Conservation (phyloP, 2,113 vertebrate genomes). For the Diphyllodes magnificus region DNA sequence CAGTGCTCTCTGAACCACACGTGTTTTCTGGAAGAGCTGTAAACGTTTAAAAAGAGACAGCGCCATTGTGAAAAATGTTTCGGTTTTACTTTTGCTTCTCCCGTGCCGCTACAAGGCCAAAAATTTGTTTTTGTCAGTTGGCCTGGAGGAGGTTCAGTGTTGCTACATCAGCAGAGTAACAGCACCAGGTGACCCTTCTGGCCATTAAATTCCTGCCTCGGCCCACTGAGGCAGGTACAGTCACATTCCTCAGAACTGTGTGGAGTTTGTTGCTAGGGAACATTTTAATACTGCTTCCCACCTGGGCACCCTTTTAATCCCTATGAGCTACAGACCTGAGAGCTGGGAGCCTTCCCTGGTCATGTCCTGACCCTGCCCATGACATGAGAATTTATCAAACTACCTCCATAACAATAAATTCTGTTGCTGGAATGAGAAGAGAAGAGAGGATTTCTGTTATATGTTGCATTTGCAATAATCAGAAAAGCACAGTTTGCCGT, state of each 20-base stretch:
- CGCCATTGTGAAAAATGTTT: not conserved
- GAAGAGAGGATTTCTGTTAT: not conserved
- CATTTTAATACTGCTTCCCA: not conserved
- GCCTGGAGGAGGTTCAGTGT: not conserved
- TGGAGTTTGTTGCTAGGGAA: not conserved
- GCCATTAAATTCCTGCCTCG: not conserved
- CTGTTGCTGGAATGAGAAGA: not conserved
- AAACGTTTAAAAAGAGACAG: not conserved
- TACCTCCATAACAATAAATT: not conserved
- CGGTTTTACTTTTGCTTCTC: fast-evolving
- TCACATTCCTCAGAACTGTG: not conserved
- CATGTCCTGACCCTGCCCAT: not conserved
- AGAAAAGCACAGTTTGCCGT: not conserved
- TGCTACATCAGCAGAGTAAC: not conserved
- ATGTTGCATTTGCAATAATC: not conserved
- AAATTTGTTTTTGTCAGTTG: not conserved
- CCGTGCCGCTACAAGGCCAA: not conserved
- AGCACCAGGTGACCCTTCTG: not conserved
- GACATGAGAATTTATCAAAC: not conserved
- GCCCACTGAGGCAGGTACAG: not conserved
- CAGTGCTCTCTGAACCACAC: not conserved
- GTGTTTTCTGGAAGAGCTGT: not conserved
- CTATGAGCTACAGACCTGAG: not conserved
- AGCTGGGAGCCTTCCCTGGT: not conserved
- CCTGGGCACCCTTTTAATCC: not conserved